Conservation (phyloP, 2,113 vertebrate genomes). For the Cyphomyrus discorhynchus region DNA sequence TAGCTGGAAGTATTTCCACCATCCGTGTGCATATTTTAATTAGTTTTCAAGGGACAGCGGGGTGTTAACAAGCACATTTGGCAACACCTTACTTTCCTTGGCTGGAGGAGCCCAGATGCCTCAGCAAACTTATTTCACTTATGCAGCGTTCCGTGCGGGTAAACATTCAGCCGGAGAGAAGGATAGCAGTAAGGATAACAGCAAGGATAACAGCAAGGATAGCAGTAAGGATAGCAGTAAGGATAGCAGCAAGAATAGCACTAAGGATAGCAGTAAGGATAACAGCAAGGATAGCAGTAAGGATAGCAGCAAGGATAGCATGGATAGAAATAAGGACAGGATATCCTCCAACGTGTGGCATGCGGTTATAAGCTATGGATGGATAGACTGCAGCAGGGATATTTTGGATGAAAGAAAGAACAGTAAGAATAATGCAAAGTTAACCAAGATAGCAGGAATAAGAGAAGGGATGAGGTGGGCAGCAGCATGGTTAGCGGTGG, state of each 20-base stretch:
- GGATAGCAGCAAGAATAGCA: too few species aligned
- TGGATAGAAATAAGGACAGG: background rate
- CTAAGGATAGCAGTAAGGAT: too few species aligned
- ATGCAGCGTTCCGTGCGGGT: background rate
- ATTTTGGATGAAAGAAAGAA: background rate
- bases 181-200: background rate
- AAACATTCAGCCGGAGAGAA: background rate
- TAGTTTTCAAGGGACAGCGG: slow-evolving; percentile 30
- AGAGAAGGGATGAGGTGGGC: background rate
- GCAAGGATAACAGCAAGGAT: background rate
- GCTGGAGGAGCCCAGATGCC: background rate
- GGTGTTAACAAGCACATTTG: slow-evolving; percentile 11
- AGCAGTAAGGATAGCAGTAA: background rate
- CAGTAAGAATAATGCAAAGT: background rate
- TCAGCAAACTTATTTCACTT: background rate
- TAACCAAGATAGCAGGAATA: background rate
- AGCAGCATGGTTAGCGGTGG: background rate
- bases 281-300: too few species aligned
- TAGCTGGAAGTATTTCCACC: slow-evolving; percentile 27
- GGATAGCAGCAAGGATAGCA: background rate
- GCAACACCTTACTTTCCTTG: slow-evolving; percentile 5
- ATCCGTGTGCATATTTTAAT: slow-evolving; percentile 56
- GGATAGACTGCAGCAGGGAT: background rate
- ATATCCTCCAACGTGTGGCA: background rate
- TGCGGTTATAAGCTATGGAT: background rate